phyloP scores from a whole-genome alignment of 2,888 invertebrate genomes.

The Coelopa pilipes region DNA sequence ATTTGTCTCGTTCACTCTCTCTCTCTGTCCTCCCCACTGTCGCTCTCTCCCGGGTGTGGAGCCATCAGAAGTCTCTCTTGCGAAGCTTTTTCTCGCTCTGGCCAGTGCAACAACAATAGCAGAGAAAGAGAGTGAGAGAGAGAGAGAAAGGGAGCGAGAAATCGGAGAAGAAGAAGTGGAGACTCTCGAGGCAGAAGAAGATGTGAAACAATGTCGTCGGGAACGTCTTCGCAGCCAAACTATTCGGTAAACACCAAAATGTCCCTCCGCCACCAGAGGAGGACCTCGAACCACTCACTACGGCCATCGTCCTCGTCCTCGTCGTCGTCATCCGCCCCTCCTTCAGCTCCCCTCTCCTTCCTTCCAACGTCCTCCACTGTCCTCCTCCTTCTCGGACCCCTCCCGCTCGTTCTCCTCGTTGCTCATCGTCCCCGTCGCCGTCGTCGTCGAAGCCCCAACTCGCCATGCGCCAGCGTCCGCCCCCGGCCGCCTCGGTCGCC shows the following conservation, averaged over 20 bases:
- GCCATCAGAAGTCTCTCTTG: constrained; percentile 39
- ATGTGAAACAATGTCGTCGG: constrained; percentile 13
- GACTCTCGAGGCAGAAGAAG: constrained; percentile 6
- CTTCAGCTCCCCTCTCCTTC: neutral
- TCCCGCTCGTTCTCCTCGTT: neutral
- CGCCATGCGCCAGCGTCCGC: too few relatives aligned
- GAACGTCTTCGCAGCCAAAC: constrained; percentile 34
- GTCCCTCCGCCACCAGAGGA: constrained; percentile 14
- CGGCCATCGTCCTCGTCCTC: constrained; percentile 3
- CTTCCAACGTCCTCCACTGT: too few relatives aligned
- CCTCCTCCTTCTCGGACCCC: too few relatives aligned
- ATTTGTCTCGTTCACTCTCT: constrained; percentile 16
- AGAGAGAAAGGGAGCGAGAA: neutral
- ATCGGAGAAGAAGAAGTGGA: neutral
- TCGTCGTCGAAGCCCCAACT: too few relatives aligned
- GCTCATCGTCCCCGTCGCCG: neutral
- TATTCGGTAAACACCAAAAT: constrained; percentile 33
- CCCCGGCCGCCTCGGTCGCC: neutral
- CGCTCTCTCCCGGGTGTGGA: constrained; percentile 4
- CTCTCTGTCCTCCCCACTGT: neutral
- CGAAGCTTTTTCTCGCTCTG: constrained; percentile 51
- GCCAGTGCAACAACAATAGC: constrained; percentile 45
- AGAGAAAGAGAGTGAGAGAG: neutral
- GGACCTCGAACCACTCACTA: neutral
- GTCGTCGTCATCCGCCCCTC: neutral